These are phyloP conservation scores for Oryzias melastigma DNA, from an alignment of 2,113 vertebrate species.

Conservation along the genomic window DNA sequence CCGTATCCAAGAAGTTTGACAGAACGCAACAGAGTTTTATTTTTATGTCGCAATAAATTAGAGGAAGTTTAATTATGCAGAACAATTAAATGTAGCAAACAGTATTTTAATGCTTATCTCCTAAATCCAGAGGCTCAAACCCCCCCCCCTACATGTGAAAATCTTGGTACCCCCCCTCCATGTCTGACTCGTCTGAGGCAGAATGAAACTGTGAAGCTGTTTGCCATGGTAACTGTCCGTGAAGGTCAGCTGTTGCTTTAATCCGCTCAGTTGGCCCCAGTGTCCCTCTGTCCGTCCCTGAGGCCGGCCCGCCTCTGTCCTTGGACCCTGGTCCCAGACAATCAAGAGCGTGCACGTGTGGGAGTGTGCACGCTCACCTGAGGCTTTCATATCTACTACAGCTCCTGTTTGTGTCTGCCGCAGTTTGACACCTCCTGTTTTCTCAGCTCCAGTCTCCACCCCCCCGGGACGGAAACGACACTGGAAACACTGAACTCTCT, in stretches of 20 bases:
- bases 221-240: slow-evolving; percentile 14
- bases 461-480: slow-evolving; percentile 19
- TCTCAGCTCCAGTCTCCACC: slow-evolving; percentile 9
- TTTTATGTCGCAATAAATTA: too few relatives aligned
- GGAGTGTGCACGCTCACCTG: slow-evolving; percentile 15
- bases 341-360: neutral
- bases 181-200: too few relatives aligned
- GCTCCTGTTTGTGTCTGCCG: slow-evolving; percentile 56
- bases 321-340: slow-evolving; percentile 44
- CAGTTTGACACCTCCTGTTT: slow-evolving; percentile 47
- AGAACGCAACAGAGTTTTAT: too few relatives aligned
- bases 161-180: too few relatives aligned
- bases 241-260: slow-evolving; percentile 58
- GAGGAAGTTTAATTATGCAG: too few relatives aligned
- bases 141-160: too few relatives aligned
- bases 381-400: slow-evolving; percentile 45
- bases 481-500: slow-evolving; percentile 35
- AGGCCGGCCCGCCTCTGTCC: slow-evolving; percentile 49
- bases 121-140: too few relatives aligned
- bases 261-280: slow-evolving; percentile 41
- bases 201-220: too few relatives aligned
- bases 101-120: too few relatives aligned
- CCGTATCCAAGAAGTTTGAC: too few relatives aligned
- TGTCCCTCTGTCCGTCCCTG: slow-evolving; percentile 33
- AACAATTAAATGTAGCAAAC: too few relatives aligned